A percentile compares a stretch with the other conserved stretches of the same genome.
phyloP scores from a whole-genome alignment of 2,888 invertebrate genomes.

The Aphidius colemani region DNA sequence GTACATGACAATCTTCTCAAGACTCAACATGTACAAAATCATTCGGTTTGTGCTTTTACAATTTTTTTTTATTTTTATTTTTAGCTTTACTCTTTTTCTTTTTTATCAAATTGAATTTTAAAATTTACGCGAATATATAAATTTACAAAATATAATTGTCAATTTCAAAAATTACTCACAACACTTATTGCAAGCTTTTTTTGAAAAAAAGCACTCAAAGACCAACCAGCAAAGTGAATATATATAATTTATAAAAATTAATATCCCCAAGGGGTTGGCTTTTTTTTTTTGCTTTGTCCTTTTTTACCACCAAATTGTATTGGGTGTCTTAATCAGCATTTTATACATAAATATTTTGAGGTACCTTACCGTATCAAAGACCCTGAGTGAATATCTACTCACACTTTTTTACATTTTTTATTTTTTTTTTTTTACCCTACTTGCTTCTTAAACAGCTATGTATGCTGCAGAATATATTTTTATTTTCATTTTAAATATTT shows the following conservation, averaged over 20 bases:
- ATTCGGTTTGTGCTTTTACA: background rate
- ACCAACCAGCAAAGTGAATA: too few species aligned
- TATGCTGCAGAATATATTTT: conserved; percentile 10
- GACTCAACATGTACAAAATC: conserved; percentile 13
- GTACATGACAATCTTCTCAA: conserved; percentile 31
- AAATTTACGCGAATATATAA: too few species aligned
- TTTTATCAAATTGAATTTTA: too few species aligned
- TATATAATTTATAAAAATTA: too few species aligned
- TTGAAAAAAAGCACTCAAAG: too few species aligned
- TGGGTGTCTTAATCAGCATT: conserved; percentile 59
- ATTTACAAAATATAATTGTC: too few species aligned
- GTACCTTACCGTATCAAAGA: conserved; percentile 51
- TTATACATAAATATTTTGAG: conserved; percentile 33
- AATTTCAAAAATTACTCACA: too few species aligned
- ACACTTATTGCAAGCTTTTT: too few species aligned
- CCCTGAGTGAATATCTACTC: conserved; percentile 18
- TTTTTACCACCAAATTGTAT: conserved; percentile 57
- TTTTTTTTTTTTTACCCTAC: too few species aligned
- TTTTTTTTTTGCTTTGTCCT: conserved; percentile 31
- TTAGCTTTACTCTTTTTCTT: background rate
- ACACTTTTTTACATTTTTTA: too few species aligned
- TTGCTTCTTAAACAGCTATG: conserved; percentile 28
- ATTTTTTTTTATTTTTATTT: background rate
- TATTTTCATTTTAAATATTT: background rate
- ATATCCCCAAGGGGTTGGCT: too few species aligned